Evolutionary conservation across 2,888 invertebrate genomes (phyloP).

Genomic region (Ochropleura plecta): DNA sequence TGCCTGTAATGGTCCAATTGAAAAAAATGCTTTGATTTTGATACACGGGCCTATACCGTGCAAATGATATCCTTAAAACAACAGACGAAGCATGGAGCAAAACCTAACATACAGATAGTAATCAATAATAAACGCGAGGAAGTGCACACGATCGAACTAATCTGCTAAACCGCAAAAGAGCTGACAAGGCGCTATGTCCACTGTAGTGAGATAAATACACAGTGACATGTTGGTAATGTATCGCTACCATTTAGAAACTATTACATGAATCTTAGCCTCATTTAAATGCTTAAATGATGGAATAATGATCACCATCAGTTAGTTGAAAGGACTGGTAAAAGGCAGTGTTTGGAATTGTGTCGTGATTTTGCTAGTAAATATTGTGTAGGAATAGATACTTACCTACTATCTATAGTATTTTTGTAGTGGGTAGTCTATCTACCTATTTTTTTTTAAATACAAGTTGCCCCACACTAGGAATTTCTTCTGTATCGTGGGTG

Average conservation of each 20-base stretch:
- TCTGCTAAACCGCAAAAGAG: conserved; percentile 60
- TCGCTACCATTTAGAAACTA: conserved; percentile 58
- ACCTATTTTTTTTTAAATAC: too few relatives aligned
- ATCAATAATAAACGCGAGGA: conserved; percentile 65
- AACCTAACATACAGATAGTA: conserved; percentile 36
- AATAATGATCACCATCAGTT: not conserved
- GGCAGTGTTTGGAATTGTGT: not conserved
- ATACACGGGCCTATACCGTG: too few relatives aligned
- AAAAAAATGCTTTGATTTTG: too few relatives aligned
- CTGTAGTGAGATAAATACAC: conserved; percentile 60
- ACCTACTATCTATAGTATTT: too few relatives aligned
- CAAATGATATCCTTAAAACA: not conserved
- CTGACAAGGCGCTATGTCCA: conserved; percentile 57
- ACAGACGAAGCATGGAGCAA: not conserved
- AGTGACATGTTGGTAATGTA: conserved; percentile 54
- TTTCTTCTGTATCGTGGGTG: too few relatives aligned
- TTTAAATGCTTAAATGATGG: conserved; percentile 10
- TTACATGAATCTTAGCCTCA: conserved; percentile 49
- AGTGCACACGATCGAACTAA: conserved; percentile 66
- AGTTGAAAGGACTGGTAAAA: not conserved
- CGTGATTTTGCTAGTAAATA: not conserved
- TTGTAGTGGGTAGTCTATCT: not conserved
- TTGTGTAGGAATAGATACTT: not conserved
- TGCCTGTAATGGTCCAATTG: too few relatives aligned
- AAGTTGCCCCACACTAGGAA: too few relatives aligned